A percentile compares a stretch with the other conserved stretches of the same genome.
phyloP scores from a whole-genome alignment of 1,140 invertebrate genomes.

The Brachionus angularis region DNA sequence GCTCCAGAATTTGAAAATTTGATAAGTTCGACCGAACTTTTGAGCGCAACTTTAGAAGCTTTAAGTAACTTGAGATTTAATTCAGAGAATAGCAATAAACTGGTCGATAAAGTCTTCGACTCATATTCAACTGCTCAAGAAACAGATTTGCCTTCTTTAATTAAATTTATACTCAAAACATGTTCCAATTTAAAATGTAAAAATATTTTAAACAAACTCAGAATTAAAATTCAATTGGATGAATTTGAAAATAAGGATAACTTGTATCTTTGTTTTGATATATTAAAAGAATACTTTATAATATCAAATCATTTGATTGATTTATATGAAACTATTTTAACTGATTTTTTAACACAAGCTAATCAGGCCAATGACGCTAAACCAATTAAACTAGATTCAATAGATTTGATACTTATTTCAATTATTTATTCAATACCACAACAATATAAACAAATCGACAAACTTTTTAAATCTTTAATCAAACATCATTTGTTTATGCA shows the following conservation, averaged over 20 bases:
- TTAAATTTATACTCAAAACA: slow-evolving; percentile 10
- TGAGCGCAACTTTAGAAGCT: slow-evolving; percentile 7
- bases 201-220: background rate
- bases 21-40: slow-evolving; percentile 8
- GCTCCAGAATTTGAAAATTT: slow-evolving; percentile 12
- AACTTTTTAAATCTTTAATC: slow-evolving; percentile 1
- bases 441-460: background rate
- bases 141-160: slow-evolving; percentile 2
- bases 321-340: slow-evolving; percentile 9
- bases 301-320: slow-evolving; percentile 6
- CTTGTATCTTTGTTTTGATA: background rate
- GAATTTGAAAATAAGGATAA: background rate
- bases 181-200: background rate
- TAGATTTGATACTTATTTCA: background rate
- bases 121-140: slow-evolving; percentile 16
- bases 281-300: slow-evolving; percentile 23
- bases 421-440: background rate
- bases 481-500: slow-evolving; percentile 6
- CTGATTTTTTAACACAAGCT: background rate
- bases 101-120: background rate
- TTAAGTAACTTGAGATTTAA: slow-evolving; percentile 10
- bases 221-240: slow-evolving; percentile 12
- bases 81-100: background rate
- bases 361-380: too few species aligned
- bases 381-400: too few species aligned